Evolutionary conservation across 2,797 vertebrate species (phyloP), one percentile per base, ranked within the genome.

Genomic region (Cuniculus paca): DNA sequence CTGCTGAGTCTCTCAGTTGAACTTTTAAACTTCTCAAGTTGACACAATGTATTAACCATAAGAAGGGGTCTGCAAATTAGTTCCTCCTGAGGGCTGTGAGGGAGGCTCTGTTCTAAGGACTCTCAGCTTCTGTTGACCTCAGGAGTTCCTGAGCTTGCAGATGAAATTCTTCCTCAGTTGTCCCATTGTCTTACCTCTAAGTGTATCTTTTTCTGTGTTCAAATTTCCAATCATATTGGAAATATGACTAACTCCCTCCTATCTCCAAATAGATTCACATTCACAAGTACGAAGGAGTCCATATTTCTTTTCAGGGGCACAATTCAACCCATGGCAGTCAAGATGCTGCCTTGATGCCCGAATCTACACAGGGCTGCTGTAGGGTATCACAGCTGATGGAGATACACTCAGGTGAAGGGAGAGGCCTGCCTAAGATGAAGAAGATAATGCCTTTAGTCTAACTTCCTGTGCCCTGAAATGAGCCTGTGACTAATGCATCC

Each of bases 331-430:
- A 4, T 11, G 20, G 14, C 0, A 48, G 52, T 24, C 19, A 3
- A 65, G 80, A 48, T 78, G 61, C 4, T 61, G 2, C 42, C 9
- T 56, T 89, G 14, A 10, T 2, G 20, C 42, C 61, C 58, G 50
- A 54, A 50, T 45, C 72, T 24, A 1, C 22, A 10, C 0, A 1
- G 34, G 52, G 34, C 34, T n/a, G 5, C 1, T 39, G 1, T 60
- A 54, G 19, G 19, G 54, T 9, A 1, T 65, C 24, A 36, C 3
- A 52, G 42, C 5, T 84, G 34, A 12, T 19, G 24, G 12, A 56
- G 34, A 52, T 11, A 22, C 34, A 45, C 26, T 16, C 20, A 88
- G 17, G 26, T 60, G n/a, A 17, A 28, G 26, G 26, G 39, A n/a
- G 22, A 45, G 28, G 31, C 4, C 10, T 2, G 1, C 0, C 36